Base-by-base conservation (phyloP, 1,140 invertebrate species). In the Mizuhopecten yessoensis region DNA sequence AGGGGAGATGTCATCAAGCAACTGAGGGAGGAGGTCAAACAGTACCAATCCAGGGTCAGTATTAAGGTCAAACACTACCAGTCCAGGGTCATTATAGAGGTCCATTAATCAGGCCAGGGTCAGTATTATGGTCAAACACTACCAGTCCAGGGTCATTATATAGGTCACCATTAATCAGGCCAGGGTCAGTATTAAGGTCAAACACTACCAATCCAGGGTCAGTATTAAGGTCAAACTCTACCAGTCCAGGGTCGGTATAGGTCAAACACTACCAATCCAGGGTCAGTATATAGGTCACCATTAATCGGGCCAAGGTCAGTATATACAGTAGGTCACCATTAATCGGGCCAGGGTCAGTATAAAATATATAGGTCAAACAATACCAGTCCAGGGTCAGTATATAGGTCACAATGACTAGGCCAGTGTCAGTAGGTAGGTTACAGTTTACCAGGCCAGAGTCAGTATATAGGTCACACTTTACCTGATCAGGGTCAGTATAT, bases 1-100 rank as follows among this genome's bases (percentile, higher is more conserved):
- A 91, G 94, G 45, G 94, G 94, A 42, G 95, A 96, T n/a, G 92
- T 95, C 15, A 93, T 95, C 57, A 96, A 95, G 92, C 95, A 96
- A 49, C 93, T 96, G 33, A 92, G 95, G 86, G 96, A 96, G 20
- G 96, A 96, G 87, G 87, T 96, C n/a, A 96, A 96, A 91, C 91
- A 92, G 86, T 91, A 91, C 34, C 92, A 92, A 34, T 34, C 86
- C 33, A 92, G 90, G 45, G 92, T 92, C 87, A 86, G 92, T 87
- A 9, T 45, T 34, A 34, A 34, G 9, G 86, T 29, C n/a, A n/a
- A 5, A 75, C n/a, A 75, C 10, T 5, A 9, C 57, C 57, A n/a
- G n/a, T 29, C 23, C 23, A 75, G 57, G 57, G 57, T 75, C 57
- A 75, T 29, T 75, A 75, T n/a, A 75, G n/a, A 75, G 57, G 57